A percentile compares a stretch with the other conserved stretches of the same genome.
phyloP scores from a whole-genome alignment of 2,113 vertebrate species.

The Baryphthengus martii region DNA sequence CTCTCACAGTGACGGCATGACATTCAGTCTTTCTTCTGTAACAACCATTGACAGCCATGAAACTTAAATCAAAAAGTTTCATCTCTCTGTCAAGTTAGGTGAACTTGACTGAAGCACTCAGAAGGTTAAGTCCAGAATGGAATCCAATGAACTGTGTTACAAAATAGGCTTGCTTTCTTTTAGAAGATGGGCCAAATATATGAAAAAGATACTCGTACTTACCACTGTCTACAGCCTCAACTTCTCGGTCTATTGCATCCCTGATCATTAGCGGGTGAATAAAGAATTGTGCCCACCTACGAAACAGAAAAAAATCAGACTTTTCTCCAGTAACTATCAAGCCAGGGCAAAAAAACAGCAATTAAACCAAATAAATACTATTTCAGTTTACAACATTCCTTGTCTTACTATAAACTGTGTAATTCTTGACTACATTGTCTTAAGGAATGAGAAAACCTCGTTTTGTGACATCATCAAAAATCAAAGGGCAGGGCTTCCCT shows the following conservation, averaged over 20 bases:
- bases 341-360: neutral
- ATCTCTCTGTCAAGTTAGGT: neutral
- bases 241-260: slow-evolving; percentile 92
- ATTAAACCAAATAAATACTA: neutral
- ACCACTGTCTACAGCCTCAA: slow-evolving; percentile 98
- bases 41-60: neutral
- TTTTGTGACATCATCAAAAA: neutral
- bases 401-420: neutral
- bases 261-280: slow-evolving; percentile 94
- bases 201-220: slow-evolving; percentile 44
- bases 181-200: neutral
- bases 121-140: neutral
- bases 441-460: neutral
- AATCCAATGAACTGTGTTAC: neutral
- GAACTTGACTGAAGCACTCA: neutral
- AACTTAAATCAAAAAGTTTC: neutral
- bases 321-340: neutral
- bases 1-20: neutral
- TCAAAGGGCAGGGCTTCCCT: neutral
- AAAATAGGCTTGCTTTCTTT: neutral
- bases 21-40: neutral
- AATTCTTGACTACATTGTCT: neutral
- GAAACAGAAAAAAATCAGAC: neutral
- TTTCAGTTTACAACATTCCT: neutral
- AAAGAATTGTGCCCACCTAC: slow-evolving; percentile 97